Conservation (phyloP, 2,113 vertebrate genomes). For the Panthera tigris region DNA sequence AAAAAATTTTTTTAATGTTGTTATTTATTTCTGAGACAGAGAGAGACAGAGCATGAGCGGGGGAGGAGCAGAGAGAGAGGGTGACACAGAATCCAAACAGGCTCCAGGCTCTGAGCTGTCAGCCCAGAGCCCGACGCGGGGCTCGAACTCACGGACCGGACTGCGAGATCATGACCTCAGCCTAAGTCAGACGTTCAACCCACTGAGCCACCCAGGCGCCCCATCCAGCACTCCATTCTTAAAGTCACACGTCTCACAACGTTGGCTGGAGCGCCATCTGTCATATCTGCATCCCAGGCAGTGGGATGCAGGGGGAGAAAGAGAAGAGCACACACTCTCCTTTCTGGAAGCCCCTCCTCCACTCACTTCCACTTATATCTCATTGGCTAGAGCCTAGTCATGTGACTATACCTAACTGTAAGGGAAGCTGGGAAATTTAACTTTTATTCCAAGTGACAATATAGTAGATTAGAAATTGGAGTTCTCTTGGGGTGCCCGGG, state of each 20-base stretch:
- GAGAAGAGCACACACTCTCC: background rate
- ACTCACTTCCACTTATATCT: background rate
- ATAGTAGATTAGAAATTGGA: background rate
- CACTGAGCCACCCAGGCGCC: too few species aligned
- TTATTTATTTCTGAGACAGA: too few species aligned
- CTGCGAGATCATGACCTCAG: too few species aligned
- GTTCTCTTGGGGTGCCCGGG: too few species aligned
- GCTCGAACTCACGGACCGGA: too few species aligned
- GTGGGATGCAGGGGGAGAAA: background rate
- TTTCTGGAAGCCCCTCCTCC: background rate
- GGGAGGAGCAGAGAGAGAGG: too few species aligned
- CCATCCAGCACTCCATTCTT: background rate
- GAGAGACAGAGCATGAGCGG: too few species aligned
- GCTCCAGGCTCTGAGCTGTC: too few species aligned
- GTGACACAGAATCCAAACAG: too few species aligned
- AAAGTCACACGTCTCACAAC: background rate
- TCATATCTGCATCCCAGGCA: background rate
- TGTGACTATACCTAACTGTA: background rate
- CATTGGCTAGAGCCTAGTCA: background rate
- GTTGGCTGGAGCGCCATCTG: background rate
- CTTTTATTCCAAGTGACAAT: background rate
- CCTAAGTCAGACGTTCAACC: too few species aligned
- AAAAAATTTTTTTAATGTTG: too few species aligned
- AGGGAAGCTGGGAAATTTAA: background rate
- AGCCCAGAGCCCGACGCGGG: too few species aligned